Base-by-base conservation (phyloP, 53 echinoderm and acorn worm species). In the Paracentrotus lividus region DNA sequence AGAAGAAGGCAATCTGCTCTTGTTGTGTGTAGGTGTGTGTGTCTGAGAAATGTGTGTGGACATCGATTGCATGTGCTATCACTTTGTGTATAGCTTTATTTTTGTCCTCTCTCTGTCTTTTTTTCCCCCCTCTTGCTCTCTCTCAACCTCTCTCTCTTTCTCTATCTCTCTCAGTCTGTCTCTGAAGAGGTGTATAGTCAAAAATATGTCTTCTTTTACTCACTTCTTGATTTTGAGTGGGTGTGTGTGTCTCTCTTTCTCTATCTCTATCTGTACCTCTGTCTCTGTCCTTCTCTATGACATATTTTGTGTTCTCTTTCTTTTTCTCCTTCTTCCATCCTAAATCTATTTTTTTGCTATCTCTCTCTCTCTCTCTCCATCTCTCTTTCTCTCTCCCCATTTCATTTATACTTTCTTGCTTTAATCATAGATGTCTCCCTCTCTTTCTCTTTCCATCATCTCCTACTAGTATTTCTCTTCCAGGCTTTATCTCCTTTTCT, bases 1-100 rank as follows among this genome's bases (percentile, higher is more conserved):
- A 69, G 69, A 66, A 66, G 90, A 72, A 90, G 90, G 90, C 90
- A 90, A 90, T 90, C 90, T 90, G 90, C 42, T 89, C 89, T 89
- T 89, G 27, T 88, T 88, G 89, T 89, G 89, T 89, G 85, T 61
- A 65, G 61, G 89, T 89, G 88, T 88, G 89, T 89, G 64, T 64
- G 81, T 81, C 47, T 45, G 45, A 81, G 43, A 81, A 81, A 81
- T 81, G 89, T 60, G 64, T 69, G 52, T 44, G 44, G 68, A 47
- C 68, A 72, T 90, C 72, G 66, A 90, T 90, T 90, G 90, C 38
- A 61, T 51, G 49, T 47, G 60, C 27, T 64, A 66, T 61, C 90
- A 90, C 90, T 49, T 16, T 90, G 53, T 45, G 56, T 64, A 64
- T 45, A 44, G 72, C n/a, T 51, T 68, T 69, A 90, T 52, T 67